phyloP scores from a whole-genome alignment of 2,797 vertebrate species.

The Strix occidentalis region DNA sequence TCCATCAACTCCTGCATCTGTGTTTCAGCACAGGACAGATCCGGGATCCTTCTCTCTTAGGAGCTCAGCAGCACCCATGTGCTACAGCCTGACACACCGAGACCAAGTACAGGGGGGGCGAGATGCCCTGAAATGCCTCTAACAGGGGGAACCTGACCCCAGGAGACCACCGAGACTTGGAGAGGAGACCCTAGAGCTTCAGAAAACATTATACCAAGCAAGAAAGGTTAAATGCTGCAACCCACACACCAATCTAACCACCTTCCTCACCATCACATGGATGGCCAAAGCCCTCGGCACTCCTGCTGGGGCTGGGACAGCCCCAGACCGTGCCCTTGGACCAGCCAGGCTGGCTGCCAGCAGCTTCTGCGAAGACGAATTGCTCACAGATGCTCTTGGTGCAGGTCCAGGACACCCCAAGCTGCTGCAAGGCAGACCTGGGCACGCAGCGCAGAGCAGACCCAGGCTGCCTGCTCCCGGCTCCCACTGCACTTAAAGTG shows the following conservation, averaged over 20 bases:
- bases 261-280: background rate
- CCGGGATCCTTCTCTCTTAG: background rate
- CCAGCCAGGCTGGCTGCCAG: background rate
- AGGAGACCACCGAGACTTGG: fast-evolving
- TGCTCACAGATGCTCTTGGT: background rate
- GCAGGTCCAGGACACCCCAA: background rate
- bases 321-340: fast-evolving
- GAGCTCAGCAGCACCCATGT: background rate
- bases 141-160: background rate
- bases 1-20: background rate
- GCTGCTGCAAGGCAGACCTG: background rate
- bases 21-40: background rate
- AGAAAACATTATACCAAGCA: background rate
- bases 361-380: background rate
- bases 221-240: background rate
- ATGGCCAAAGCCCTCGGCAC: too few relatives aligned
- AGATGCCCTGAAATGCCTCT: background rate
- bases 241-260: background rate
- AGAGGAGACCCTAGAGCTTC: background rate
- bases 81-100: background rate
- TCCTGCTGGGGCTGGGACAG: background rate
- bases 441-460: fast-evolving
- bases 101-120: too few relatives aligned
- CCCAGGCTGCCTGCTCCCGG: background rate
- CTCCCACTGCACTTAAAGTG: background rate